Percentiles rank a stretch among this genome's conserved stretches.
Evolutionary conservation across 2,113 vertebrate genomes (phyloP).

Genomic region (Misgurnus mizolepis): DNA sequence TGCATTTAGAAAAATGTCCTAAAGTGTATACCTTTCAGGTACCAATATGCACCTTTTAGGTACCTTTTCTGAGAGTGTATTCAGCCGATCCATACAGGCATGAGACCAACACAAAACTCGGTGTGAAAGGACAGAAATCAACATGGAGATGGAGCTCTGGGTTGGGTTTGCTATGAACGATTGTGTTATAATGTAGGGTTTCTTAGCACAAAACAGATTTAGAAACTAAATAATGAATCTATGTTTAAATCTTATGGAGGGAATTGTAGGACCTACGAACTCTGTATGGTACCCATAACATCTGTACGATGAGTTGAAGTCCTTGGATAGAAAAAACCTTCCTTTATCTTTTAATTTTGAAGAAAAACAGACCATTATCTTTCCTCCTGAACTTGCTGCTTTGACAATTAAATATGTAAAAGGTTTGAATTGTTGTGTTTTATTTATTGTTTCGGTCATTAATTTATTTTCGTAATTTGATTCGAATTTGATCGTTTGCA

Average conservation of each 20-base stretch:
- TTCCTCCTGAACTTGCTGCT: slow-evolving; percentile 57
- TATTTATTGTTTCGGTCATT: slow-evolving; percentile 52
- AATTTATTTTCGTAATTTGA: slow-evolving; percentile 34
- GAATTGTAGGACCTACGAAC: slow-evolving; percentile 25
- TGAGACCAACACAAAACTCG: background rate
- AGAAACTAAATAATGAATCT: slow-evolving; percentile 55
- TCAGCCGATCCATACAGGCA: background rate
- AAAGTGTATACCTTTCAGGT: too few relatives aligned
- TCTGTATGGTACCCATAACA: background rate
- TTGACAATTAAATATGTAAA: slow-evolving; percentile 58
- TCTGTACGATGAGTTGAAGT: slow-evolving; percentile 14
- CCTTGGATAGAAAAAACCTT: background rate
- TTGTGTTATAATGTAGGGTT: slow-evolving; percentile 49
- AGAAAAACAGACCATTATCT: slow-evolving; percentile 27
- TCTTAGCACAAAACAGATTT: slow-evolving; percentile 56
- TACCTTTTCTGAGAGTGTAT: too few relatives aligned
- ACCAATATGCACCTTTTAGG: too few relatives aligned
- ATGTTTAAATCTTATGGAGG: slow-evolving; percentile 49
- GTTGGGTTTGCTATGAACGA: background rate
- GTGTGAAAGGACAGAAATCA: background rate
- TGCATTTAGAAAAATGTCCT: too few relatives aligned
- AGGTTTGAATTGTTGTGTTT: slow-evolving; percentile 41
- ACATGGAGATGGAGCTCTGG: background rate
- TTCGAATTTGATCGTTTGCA: slow-evolving; percentile 39
- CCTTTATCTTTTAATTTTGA: background rate